Conservation (phyloP, 1,140 invertebrate genomes). For the Bombus polaris region DNA sequence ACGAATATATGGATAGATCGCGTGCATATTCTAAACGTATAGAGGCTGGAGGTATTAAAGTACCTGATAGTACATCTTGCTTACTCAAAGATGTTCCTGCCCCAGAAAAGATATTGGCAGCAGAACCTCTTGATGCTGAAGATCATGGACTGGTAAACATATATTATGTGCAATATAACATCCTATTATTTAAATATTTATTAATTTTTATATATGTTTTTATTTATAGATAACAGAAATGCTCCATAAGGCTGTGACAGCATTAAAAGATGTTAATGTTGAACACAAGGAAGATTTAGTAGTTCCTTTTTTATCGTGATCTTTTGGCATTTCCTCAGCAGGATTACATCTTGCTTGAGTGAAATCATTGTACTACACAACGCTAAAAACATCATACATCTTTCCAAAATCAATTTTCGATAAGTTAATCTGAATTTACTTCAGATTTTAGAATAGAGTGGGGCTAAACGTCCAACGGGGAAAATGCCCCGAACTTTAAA, state of each 20-base stretch:
- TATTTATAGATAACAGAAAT: constrained; percentile 85
- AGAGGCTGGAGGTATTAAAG: constrained; percentile 81
- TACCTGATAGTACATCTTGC: constrained; percentile 78
- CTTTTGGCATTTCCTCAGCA: constrained; percentile 43
- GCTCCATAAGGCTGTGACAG: constrained; percentile 86
- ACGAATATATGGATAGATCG: constrained; percentile 90
- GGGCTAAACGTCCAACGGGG: no score
- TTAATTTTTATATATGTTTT: constrained; percentile 5
- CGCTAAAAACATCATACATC: constrained; percentile 15
- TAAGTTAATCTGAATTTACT: constrained; percentile 34
- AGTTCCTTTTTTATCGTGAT: constrained; percentile 87
- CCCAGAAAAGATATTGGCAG: constrained; percentile 84
- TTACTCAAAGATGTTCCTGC: constrained; percentile 85
- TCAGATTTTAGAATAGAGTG: constrained; percentile 5
- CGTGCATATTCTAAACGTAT: constrained; percentile 87
- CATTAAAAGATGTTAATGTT: constrained; percentile 88
- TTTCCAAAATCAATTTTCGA: constrained; percentile 31
- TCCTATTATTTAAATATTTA: constrained; percentile 10
- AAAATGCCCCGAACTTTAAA: no score
- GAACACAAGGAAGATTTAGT: constrained; percentile 92
- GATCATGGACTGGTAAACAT: constrained; percentile 84
- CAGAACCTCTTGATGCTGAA: constrained; percentile 81
- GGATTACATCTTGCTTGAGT: constrained; percentile 43
- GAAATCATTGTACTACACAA: constrained; percentile 26
- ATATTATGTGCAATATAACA: constrained; percentile 36